Percentiles rank a stretch among this genome's conserved stretches.
These are phyloP conservation scores for Amphiprion percula DNA, from an alignment of 2,113 vertebrate genomes.

Conservation along the genomic window DNA sequence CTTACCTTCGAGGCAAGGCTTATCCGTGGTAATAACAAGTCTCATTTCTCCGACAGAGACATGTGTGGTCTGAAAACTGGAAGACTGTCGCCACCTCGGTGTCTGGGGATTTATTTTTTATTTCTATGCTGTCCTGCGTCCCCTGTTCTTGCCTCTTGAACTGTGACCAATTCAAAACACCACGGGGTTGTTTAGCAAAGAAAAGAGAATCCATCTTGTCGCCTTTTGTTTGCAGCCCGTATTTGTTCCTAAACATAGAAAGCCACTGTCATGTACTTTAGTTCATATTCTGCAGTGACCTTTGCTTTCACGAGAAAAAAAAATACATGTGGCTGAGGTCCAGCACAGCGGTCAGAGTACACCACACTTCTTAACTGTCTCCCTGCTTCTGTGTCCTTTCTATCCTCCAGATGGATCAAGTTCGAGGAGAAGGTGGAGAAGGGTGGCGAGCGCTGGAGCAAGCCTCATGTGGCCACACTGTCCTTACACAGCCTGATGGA, in stretches of 20 bases:
- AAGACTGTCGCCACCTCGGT: not conserved
- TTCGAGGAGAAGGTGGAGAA: slow-evolving; percentile 99
- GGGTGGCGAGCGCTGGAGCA: slow-evolving; percentile 98
- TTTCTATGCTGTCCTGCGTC: slow-evolving; percentile 31
- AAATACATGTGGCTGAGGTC: no score
- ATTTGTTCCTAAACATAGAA: slow-evolving; percentile 36
- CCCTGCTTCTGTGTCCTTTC: not conserved
- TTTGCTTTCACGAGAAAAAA: not conserved
- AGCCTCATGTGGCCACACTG: slow-evolving; percentile 92
- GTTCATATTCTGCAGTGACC: slow-evolving; percentile 17
- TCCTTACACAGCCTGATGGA: slow-evolving; percentile 95
- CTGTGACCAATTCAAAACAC: slow-evolving; percentile 52
- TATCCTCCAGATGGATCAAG: slow-evolving; percentile 92
- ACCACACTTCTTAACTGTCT: not conserved
- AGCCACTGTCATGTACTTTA: not conserved
- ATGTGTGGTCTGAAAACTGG: slow-evolving; percentile 8
- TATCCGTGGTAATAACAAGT: slow-evolving; percentile 6
- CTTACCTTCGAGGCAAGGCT: slow-evolving; percentile 24
- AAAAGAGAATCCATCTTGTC: slow-evolving; percentile 43
- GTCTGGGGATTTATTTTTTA: slow-evolving; percentile 27
- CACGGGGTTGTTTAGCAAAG: slow-evolving; percentile 52
- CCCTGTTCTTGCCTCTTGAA: slow-evolving; percentile 17
- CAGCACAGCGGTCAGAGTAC: no score
- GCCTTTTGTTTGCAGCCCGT: slow-evolving; percentile 25
- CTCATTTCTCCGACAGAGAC: not conserved